Evolutionary conservation across 2,888 invertebrate species (phyloP).

Genomic region (Orgyia antiqua): DNA sequence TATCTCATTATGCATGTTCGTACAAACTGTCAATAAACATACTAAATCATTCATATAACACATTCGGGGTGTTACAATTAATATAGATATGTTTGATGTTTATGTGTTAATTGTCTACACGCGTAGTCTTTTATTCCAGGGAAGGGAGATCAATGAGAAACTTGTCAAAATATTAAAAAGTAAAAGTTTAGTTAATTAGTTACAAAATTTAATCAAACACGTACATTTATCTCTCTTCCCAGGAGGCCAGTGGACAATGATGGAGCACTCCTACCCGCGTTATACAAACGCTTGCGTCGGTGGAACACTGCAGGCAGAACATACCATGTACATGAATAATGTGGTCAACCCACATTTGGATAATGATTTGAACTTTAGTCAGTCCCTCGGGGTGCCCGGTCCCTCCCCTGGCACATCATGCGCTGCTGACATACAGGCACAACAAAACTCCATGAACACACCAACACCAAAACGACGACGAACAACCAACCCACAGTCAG

Average conservation of each 20-base stretch:
- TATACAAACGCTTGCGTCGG: constrained; percentile 84
- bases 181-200: constrained; percentile 27
- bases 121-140: constrained; percentile 52
- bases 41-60: no score
- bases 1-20: constrained; percentile 3
- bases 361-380: constrained; percentile 58
- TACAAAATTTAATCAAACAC: constrained; percentile 50
- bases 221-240: constrained; percentile 80
- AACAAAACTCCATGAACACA: constrained; percentile 40
- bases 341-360: constrained; percentile 62
- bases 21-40: neutral
- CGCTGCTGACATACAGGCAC: constrained; percentile 42
- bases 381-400: constrained; percentile 50
- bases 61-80: neutral
- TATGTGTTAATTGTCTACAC: no score
- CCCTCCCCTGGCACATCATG: constrained; percentile 59
- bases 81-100: neutral
- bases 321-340: constrained; percentile 78
- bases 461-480: constrained; percentile 82
- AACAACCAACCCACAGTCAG: constrained; percentile 87
- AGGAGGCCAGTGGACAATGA: constrained; percentile 92
- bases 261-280: constrained; percentile 88
- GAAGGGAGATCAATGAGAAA: constrained; percentile 74
- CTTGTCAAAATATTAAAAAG: constrained; percentile 23
- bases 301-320: constrained; percentile 75